phyloP scores from a whole-genome alignment of 2,888 invertebrate genomes.

The Hipparchia sbordonii region DNA sequence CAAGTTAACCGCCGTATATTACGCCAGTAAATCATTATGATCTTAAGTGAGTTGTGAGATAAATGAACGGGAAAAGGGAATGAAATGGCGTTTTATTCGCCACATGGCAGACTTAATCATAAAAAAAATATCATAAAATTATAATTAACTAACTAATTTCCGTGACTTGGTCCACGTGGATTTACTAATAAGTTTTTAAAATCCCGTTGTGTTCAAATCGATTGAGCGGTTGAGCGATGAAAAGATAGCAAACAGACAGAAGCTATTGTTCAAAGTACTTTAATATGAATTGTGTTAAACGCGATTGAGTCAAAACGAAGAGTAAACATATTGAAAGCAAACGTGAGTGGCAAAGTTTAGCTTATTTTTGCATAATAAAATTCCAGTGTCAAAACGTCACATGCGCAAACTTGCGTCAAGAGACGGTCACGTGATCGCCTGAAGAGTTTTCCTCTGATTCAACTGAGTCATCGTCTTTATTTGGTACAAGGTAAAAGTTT shows the following conservation, averaged over 20 bases:
- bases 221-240: too few relatives aligned
- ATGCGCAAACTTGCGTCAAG: slow-evolving; percentile 54
- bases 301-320: slow-evolving; percentile 29
- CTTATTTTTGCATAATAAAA: slow-evolving; percentile 49
- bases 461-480: slow-evolving; percentile 55
- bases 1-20: slow-evolving; percentile 74
- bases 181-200: not conserved
- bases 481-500: slow-evolving; percentile 43
- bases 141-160: too few relatives aligned
- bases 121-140: too few relatives aligned
- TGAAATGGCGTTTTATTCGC: slow-evolving; percentile 11
- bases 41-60: slow-evolving; percentile 37
- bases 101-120: not conserved
- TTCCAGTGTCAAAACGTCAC: slow-evolving; percentile 49
- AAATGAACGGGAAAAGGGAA: slow-evolving; percentile 22
- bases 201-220: not conserved
- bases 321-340: slow-evolving; percentile 25
- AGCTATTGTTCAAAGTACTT: too few relatives aligned
- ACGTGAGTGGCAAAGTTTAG: slow-evolving; percentile 38
- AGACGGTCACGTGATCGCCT: slow-evolving; percentile 56
- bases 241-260: not conserved
- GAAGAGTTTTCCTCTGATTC: slow-evolving; percentile 69
- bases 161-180: not conserved
- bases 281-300: not conserved
- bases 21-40: slow-evolving; percentile 63